Evolutionary conservation across 2,797 vertebrate genomes (phyloP).

Genomic region (Neomorphus geoffroyi): DNA sequence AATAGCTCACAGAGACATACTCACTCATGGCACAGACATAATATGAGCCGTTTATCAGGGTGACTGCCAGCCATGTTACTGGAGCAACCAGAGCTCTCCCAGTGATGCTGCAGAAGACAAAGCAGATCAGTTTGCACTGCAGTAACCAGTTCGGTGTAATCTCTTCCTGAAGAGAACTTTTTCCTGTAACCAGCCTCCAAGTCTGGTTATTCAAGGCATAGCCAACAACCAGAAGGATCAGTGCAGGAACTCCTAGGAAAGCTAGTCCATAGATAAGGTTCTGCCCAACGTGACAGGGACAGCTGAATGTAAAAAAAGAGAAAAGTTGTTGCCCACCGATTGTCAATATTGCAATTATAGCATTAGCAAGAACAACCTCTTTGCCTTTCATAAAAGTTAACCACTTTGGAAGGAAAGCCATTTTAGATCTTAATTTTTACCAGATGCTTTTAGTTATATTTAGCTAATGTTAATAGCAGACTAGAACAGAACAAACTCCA

Average conservation of each 20-base stretch:
- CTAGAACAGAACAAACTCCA: not conserved
- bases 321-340: slow-evolving; percentile 75
- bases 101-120: slow-evolving; percentile 68
- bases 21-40: slow-evolving; percentile 77
- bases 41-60: slow-evolving; percentile 75
- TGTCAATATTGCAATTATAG: slow-evolving; percentile 72
- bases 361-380: slow-evolving; percentile 68
- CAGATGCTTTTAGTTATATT: not conserved
- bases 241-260: slow-evolving; percentile 75
- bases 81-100: slow-evolving; percentile 76
- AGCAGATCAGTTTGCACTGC: slow-evolving; percentile 73
- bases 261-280: slow-evolving; percentile 78
- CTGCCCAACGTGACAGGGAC: slow-evolving; percentile 75
- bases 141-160: not conserved
- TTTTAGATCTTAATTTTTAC: not conserved
- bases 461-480: not conserved
- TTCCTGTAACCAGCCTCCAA: slow-evolving; percentile 72
- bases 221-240: slow-evolving; percentile 76
- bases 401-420: slow-evolving; percentile 51
- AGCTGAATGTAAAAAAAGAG: slow-evolving; percentile 76
- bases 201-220: slow-evolving; percentile 74
- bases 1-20: slow-evolving; percentile 47
- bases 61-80: slow-evolving; percentile 76
- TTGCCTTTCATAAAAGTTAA: slow-evolving; percentile 73
- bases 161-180: slow-evolving; percentile 31